Evolutionary conservation across 1,140 invertebrate species (phyloP), one percentile per base, ranked within the genome.

Genomic region (Thaumetopoea pityocampa): DNA sequence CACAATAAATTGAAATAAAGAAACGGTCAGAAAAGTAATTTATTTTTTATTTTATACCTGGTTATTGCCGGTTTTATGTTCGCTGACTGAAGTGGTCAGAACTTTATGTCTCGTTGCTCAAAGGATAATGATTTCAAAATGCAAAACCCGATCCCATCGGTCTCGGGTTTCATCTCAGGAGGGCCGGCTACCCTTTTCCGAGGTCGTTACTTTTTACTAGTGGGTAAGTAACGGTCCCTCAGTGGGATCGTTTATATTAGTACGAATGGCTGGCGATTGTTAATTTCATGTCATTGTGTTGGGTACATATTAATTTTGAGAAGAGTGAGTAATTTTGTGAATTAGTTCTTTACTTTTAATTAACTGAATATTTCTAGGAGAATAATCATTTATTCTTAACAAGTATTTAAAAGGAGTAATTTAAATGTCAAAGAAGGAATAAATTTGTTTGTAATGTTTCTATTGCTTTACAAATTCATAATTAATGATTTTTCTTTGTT

Each of bases 41-140:
- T 33, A 20, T 11, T 19, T 20, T 8, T 3, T 11, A 19, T 23
- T 36, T 27, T 37, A 37, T 34, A 7, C 9, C 15, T 18, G 8
- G 23, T 1, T 1, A 37, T 14, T 19, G 15, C 17, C 20, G 14
- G 27, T 33, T 41, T 41, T 7, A 28, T 19, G 27, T 36, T 18
- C 9, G 14, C 9, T 12, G 20, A 11, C 11, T 22, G 6, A 23
- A 35, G 15, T 36, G 20, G 28, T 19, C 30, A 10, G 32, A 23
- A 38, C 23, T 30, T 46, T 33, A 38, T 11, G 35, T 22, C 17
- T 28, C 26, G 17, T 32, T 45, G 42, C 47, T 47, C 30, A 27
- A 26, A 45, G 38, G 18, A 43, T 53, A 43, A 48, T 38, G 28
- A 53, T 53, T 48, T 48, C 27, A 38, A 17, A n/a, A 32, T 23